Evolutionary conservation across 2,797 vertebrate species (phyloP).

Genomic region (Sciaenops ocellatus): DNA sequence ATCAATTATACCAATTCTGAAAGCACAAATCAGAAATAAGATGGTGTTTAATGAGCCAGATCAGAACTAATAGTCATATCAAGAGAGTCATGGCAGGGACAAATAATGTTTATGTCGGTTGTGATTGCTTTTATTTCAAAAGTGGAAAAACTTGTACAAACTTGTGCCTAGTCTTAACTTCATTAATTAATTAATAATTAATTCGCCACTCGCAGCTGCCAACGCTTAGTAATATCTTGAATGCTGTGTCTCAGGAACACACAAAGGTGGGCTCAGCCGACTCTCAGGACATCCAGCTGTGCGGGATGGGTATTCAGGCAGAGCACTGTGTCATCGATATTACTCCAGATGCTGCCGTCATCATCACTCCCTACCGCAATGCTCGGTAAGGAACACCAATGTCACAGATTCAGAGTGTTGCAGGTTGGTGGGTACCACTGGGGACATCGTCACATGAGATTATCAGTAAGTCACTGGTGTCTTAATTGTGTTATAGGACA

Average conservation of each 20-base stretch:
- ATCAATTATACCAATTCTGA: not conserved
- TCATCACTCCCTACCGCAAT: slow-evolving; percentile 92
- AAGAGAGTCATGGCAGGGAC: not conserved
- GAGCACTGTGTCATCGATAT: slow-evolving; percentile 96
- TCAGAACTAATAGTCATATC: not conserved
- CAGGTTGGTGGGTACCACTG: not conserved
- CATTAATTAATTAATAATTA: not conserved
- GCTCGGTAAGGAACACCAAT: slow-evolving; percentile 86
- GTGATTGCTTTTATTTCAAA: not conserved
- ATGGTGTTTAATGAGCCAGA: rapidly evolving
- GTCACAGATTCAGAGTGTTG: not conserved
- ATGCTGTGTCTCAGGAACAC: slow-evolving; percentile 69
- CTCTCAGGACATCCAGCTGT: slow-evolving; percentile 98
- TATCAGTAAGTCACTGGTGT: not conserved
- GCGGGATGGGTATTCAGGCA: slow-evolving; percentile 97
- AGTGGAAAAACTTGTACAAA: not conserved
- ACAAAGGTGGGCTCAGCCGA: slow-evolving; percentile 91
- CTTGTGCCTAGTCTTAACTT: not conserved
- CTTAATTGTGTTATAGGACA: slow-evolving; percentile 82
- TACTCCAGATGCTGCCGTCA: slow-evolving; percentile 88
- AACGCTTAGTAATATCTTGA: not conserved
- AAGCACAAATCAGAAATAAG: not conserved
- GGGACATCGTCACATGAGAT: not conserved
- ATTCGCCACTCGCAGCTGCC: not conserved
- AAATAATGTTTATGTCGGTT: not conserved